Evolutionary conservation across 2,888 invertebrate genomes (phyloP).

Genomic region (Hetaerina titia): DNA sequence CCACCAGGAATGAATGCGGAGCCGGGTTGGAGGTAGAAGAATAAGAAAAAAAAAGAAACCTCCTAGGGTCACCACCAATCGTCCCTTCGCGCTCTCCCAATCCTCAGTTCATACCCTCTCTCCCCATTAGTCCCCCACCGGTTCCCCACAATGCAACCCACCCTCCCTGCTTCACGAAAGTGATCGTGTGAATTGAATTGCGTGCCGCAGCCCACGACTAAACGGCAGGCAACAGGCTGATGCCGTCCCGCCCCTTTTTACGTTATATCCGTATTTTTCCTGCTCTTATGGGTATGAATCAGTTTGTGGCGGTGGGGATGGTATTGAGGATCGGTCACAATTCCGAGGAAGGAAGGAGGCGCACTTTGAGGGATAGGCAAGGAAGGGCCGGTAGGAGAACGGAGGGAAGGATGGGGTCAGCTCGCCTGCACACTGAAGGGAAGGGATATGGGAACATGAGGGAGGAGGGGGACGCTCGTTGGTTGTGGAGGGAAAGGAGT

Average conservation of each 20-base stretch:
- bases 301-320: neutral
- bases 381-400: no score
- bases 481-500: neutral
- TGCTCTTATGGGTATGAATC: conserved; percentile 57
- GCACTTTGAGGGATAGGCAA: neutral
- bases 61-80: neutral
- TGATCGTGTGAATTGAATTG: neutral
- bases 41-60: neutral
- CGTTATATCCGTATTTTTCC: conserved; percentile 52
- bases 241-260: neutral
- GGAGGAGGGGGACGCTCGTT: neutral
- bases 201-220: conserved; percentile 55
- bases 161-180: neutral
- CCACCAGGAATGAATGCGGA: neutral
- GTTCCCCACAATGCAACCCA: neutral
- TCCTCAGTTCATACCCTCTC: neutral
- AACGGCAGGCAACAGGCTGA: conserved; percentile 56
- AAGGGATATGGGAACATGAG: neutral
- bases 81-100: neutral
- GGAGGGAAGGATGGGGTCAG: neutral
- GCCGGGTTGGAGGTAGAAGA: neutral
- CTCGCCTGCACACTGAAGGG: neutral
- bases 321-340: neutral
- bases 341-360: no score
- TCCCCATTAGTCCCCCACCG: neutral